Conservation (phyloP, 2,888 invertebrate species). For the Leptinotarsa haldemani region DNA sequence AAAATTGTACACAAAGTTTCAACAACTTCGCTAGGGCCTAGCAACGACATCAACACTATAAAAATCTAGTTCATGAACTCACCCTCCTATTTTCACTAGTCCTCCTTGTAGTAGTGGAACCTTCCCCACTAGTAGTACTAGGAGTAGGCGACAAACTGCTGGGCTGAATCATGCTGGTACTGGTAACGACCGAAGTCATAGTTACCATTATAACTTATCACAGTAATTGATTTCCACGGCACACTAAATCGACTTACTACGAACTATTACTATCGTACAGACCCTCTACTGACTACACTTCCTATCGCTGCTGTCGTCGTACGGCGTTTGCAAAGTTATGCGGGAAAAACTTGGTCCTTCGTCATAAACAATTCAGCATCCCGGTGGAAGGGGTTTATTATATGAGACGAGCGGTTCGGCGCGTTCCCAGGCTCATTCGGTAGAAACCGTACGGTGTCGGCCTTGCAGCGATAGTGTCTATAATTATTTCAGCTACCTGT, state of each 20-base stretch:
- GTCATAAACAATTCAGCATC: constrained; percentile 43
- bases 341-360: constrained; percentile 38
- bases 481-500: constrained; percentile 45
- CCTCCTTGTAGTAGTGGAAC: constrained; percentile 42
- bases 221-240: constrained; percentile 1
- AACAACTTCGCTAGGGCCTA: no score
- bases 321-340: constrained; percentile 36
- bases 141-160: constrained; percentile 39
- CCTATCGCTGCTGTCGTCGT: constrained; percentile 21
- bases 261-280: constrained; percentile 13
- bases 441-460: constrained; percentile 45
- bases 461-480: constrained; percentile 26
- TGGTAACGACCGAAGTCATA: constrained; percentile 38
- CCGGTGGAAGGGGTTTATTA: constrained; percentile 24
- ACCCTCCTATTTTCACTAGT: constrained; percentile 59
- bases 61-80: constrained; percentile 36
- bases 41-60: no score
- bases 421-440: constrained; percentile 59
- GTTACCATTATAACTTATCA: constrained; percentile 44
- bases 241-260: constrained; percentile 30
- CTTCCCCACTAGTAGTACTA: constrained; percentile 31
- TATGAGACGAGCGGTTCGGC: constrained; percentile 57
- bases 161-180: constrained; percentile 41
- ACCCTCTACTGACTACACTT: constrained; percentile 26
- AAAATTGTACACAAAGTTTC: no score